phyloP scores from a whole-genome alignment of 2,113 vertebrate genomes.

The Chauna torquata region DNA sequence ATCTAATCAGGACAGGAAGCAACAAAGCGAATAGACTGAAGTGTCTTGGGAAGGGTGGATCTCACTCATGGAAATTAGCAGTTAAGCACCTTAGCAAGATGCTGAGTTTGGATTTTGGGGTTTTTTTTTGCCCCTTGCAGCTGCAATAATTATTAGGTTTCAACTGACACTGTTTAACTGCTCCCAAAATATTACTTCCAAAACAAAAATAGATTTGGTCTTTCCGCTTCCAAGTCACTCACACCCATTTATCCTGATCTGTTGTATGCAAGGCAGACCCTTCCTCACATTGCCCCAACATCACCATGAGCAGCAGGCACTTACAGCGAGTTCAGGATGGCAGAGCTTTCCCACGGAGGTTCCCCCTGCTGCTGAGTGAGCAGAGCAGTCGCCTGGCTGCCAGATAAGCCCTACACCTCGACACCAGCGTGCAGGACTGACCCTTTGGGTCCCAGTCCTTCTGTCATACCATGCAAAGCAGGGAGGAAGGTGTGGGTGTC shows the following conservation, averaged over 20 bases:
- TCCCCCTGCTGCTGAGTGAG: background rate
- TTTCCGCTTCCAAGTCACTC: background rate
- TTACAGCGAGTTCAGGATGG: rapidly evolving
- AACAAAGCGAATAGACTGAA: conserved; percentile 19
- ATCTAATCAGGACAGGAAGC: conserved; percentile 10
- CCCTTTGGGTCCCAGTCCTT: background rate
- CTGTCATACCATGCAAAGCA: background rate
- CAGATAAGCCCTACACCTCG: background rate
- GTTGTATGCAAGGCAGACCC: background rate
- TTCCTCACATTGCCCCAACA: background rate
- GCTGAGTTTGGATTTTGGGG: conserved; percentile 9
- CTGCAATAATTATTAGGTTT: conserved; percentile 34
- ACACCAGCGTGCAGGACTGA: background rate
- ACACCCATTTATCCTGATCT: background rate
- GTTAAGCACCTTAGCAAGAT: conserved; percentile 47
- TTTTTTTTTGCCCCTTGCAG: background rate
- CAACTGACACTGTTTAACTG: background rate
- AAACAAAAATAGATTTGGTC: conserved; percentile 10
- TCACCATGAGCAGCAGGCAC: background rate
- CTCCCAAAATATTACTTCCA: background rate
- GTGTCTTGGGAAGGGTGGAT: conserved; percentile 29
- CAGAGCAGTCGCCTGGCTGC: background rate
- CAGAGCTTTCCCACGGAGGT: background rate
- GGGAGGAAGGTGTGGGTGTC: conserved; percentile 10
- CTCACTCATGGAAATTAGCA: conserved; percentile 40